Conservation (phyloP, 2,797 vertebrate species). For the Neoniphon sammara region DNA sequence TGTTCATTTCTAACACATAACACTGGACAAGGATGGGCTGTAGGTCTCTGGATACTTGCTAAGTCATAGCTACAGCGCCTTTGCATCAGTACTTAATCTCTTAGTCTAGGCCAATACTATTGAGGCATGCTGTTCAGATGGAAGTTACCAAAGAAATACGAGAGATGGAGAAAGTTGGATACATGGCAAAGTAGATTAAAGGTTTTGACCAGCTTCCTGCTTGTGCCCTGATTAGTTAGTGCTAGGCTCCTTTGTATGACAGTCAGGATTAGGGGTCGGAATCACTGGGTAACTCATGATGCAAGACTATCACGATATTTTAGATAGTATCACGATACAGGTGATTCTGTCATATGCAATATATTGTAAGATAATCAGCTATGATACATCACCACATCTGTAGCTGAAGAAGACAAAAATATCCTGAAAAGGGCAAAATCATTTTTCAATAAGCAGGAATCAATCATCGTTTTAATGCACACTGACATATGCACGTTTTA, state of each 20-base stretch:
- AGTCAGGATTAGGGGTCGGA: no score
- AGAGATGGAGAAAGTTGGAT: slow-evolving; percentile 7
- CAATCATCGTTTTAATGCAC: no score
- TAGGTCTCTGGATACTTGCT: slow-evolving; percentile 36
- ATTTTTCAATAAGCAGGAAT: no score
- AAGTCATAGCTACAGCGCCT: slow-evolving; percentile 33
- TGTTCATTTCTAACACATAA: slow-evolving; percentile 43
- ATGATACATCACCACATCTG: no score
- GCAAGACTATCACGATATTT: no score
- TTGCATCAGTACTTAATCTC: slow-evolving; percentile 38
- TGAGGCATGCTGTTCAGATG: slow-evolving; percentile 31
- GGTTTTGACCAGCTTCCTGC: slow-evolving; percentile 1
- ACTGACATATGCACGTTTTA: no score
- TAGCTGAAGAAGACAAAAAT: no score
- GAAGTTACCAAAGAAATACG: slow-evolving; percentile 25
- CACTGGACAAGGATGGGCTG: slow-evolving; percentile 22
- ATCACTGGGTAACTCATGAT: no score
- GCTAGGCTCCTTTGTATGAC: slow-evolving; percentile 11
- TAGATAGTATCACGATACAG: no score
- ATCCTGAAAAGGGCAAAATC: no score
- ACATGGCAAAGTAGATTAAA: neutral
- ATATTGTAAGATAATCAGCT: no score
- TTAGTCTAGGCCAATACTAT: slow-evolving; percentile 32
- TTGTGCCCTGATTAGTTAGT: slow-evolving; percentile 3
- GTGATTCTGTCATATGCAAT: no score